phyloP scores from a whole-genome alignment of 2,888 invertebrate species.

The Caenorhabditis doughertyi region DNA sequence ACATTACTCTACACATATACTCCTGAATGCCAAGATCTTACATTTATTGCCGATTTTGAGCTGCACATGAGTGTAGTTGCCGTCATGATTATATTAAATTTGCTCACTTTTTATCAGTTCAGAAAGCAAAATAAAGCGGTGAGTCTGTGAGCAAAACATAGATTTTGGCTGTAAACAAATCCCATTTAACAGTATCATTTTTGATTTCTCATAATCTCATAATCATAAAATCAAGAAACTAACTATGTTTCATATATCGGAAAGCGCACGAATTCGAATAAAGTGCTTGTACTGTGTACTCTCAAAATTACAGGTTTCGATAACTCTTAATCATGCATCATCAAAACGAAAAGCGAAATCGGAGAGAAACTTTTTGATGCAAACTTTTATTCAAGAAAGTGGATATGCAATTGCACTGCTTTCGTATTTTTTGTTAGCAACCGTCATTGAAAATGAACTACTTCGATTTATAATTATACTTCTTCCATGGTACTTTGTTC shows the following conservation, averaged over 20 bases:
- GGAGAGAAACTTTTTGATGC: constrained; percentile 32
- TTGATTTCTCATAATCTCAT: too few relatives aligned
- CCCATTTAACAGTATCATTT: too few relatives aligned
- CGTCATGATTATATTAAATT: constrained; percentile 38
- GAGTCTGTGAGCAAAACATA: constrained; percentile 11
- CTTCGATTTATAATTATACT: constrained; percentile 38
- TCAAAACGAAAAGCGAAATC: constrained; percentile 38
- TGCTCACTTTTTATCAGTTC: constrained; percentile 38
- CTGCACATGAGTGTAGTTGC: constrained; percentile 35
- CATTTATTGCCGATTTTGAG: constrained; percentile 33
- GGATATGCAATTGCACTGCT: constrained; percentile 28
- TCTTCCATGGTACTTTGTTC: constrained; percentile 45
- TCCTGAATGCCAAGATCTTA: constrained; percentile 33
- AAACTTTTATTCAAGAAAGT: constrained; percentile 35
- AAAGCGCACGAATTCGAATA: too few relatives aligned
- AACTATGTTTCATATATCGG: too few relatives aligned
- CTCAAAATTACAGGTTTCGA: constrained; percentile 21
- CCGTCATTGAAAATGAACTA: constrained; percentile 21
- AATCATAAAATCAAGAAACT: too few relatives aligned
- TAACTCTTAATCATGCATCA: constrained; percentile 24
- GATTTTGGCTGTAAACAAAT: too few relatives aligned
- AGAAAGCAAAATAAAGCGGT: constrained; percentile 32
- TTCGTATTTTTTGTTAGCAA: constrained; percentile 33
- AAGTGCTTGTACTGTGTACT: too few relatives aligned
- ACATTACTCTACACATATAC: constrained; percentile 29